phyloP scores from a whole-genome alignment of 1,140 invertebrate species.

The Nasonia giraulti region DNA sequence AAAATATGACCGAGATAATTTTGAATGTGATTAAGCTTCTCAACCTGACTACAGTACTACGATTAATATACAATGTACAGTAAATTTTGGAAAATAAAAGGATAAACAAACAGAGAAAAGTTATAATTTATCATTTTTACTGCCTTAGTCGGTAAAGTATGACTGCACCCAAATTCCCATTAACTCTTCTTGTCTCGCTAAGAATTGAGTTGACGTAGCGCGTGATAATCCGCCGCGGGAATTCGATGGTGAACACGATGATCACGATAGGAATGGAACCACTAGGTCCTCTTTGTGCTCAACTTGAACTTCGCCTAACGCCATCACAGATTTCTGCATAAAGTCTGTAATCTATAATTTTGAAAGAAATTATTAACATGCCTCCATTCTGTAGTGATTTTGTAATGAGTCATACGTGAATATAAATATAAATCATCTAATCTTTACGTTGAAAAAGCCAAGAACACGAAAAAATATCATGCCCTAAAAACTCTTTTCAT shows the following conservation, averaged over 20 bases:
- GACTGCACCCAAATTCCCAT: constrained; percentile 51
- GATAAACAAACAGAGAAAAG: background rate
- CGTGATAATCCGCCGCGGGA: constrained; percentile 28
- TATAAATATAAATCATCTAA: background rate
- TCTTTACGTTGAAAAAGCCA: background rate
- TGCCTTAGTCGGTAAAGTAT: constrained; percentile 48
- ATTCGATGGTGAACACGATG: constrained; percentile 43
- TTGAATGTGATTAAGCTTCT: background rate
- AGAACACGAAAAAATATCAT: constrained; percentile 32
- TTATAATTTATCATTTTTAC: background rate
- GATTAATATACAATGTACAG: constrained; percentile 31
- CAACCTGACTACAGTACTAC: background rate
- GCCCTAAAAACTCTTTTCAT: constrained; percentile 10
- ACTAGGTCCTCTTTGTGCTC: constrained; percentile 89
- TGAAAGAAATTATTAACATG: constrained; percentile 58
- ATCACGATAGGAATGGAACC: constrained; percentile 80
- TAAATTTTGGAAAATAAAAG: background rate
- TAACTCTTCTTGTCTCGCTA: constrained; percentile 44
- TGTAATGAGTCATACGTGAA: background rate
- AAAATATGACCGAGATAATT: background rate
- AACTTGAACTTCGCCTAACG: constrained; percentile 82
- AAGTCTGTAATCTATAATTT: constrained; percentile 79
- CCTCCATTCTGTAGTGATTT: background rate
- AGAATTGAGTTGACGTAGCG: constrained; percentile 46
- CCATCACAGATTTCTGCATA: constrained; percentile 80